Conservation (phyloP, 1,140 invertebrate species). For the Trinorchestia longiramus region DNA sequence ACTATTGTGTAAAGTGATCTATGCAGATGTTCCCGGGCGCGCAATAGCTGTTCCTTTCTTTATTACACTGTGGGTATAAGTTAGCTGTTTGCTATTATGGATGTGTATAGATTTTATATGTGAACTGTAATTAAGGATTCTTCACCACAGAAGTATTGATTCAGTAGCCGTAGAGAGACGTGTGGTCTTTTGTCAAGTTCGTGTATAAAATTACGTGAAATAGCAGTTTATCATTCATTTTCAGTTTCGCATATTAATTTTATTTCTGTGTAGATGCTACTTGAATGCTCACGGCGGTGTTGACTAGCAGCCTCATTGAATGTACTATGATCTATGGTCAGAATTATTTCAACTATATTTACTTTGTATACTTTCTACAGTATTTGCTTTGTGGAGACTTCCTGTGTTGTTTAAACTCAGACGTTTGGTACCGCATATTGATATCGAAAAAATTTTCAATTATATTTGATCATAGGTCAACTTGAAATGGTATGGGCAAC, state of each 20-base stretch:
- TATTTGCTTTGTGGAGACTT: no score
- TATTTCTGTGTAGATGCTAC: not conserved
- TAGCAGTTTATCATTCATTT: not conserved
- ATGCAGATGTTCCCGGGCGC: slow-evolving; percentile 19
- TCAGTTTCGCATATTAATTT: not conserved
- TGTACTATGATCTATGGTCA: no score
- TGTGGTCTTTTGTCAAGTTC: not conserved
- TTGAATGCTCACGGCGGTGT: no score
- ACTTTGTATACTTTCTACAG: no score
- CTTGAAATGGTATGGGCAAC: no score
- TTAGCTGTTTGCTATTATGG: slow-evolving; percentile 2
- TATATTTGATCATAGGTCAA: no score
- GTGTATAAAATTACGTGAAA: not conserved
- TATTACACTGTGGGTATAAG: not conserved
- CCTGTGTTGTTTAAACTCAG: no score
- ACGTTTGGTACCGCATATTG: no score
- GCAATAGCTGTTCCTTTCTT: slow-evolving; percentile 27
- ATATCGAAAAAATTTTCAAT: no score
- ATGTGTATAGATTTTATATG: slow-evolving; percentile 18
- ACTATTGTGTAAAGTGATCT: not conserved
- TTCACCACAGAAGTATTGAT: not conserved
- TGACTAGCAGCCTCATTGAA: no score
- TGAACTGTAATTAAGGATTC: not conserved
- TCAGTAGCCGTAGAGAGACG: not conserved
- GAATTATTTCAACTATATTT: no score